phyloP scores from a whole-genome alignment of 1,140 invertebrate species.

The Diuraphis noxia region DNA sequence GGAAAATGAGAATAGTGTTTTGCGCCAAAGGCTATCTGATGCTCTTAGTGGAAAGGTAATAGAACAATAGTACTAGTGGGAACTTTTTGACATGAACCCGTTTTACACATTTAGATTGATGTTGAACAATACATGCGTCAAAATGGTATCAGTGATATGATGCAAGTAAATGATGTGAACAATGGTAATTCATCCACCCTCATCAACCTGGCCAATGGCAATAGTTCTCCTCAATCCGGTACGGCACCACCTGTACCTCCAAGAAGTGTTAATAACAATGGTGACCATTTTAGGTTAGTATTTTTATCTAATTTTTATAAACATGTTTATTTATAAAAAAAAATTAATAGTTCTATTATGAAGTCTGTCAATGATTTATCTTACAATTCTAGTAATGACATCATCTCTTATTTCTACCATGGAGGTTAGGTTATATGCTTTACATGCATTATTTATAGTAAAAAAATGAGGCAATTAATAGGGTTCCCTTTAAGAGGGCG shows the following conservation, averaged over 20 bases:
- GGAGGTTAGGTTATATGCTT: background rate
- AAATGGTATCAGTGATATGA: conserved; percentile 64
- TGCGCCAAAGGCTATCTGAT: conserved; percentile 70
- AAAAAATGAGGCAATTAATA: background rate
- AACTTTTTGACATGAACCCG: background rate
- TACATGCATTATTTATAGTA: background rate
- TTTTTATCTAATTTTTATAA: background rate
- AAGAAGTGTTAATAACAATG: conserved; percentile 49
- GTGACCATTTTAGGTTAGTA: conserved; percentile 28
- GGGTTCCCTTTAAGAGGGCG: too few species aligned
- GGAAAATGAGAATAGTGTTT: conserved; percentile 72
- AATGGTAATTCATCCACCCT: conserved; percentile 54
- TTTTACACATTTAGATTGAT: conserved; percentile 61
- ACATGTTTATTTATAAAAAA: too few species aligned
- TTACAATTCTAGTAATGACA: background rate
- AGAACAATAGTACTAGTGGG: background rate
- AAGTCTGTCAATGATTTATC: background rate
- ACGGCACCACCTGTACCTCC: conserved; percentile 52
- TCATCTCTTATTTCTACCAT: background rate
- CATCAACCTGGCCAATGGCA: conserved; percentile 58
- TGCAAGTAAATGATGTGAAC: conserved; percentile 60
- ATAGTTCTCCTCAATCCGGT: conserved; percentile 57
- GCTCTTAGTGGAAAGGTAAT: conserved; percentile 60
- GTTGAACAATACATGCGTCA: conserved; percentile 62
- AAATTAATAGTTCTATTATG: background rate